Conservation (phyloP, 2,888 invertebrate genomes). For the Melieria omissa region DNA sequence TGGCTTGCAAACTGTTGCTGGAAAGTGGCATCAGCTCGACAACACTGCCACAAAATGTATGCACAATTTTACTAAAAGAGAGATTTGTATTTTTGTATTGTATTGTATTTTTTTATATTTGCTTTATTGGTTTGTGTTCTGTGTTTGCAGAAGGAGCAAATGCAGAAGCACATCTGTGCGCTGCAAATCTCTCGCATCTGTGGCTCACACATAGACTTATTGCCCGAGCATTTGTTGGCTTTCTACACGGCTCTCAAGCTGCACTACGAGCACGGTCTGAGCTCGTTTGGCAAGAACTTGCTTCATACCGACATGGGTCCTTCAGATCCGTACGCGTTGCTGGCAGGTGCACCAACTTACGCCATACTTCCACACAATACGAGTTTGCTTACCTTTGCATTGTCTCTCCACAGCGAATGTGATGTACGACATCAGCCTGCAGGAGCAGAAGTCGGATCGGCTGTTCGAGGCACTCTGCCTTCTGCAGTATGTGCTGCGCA, state of each 20-base stretch:
- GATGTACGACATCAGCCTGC: constrained; percentile 69
- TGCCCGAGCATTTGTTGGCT: constrained; percentile 69
- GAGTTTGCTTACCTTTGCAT: constrained; percentile 9
- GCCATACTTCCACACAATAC: neutral
- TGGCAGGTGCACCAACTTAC: constrained; percentile 71
- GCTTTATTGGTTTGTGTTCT: too few relatives aligned
- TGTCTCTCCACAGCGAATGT: constrained; percentile 58
- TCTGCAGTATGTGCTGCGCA: constrained; percentile 78
- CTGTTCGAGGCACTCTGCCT: constrained; percentile 75
- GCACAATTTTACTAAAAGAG: neutral
- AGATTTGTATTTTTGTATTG: too few relatives aligned
- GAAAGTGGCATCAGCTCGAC: constrained; percentile 75
- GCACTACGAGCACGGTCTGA: constrained; percentile 75
- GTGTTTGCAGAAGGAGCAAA: constrained; percentile 73
- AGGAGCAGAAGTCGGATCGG: constrained; percentile 70
- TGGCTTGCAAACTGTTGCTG: constrained; percentile 72
- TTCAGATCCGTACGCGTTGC: constrained; percentile 82
- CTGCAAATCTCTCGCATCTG: constrained; percentile 80
- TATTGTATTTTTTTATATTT: neutral
- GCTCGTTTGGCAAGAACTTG: constrained; percentile 70
- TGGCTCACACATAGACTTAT: constrained; percentile 73
- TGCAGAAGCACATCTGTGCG: constrained; percentile 85
- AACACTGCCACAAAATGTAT: constrained; percentile 74
- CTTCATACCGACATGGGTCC: constrained; percentile 78
- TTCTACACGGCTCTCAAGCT: constrained; percentile 73